phyloP scores from a whole-genome alignment of 2,888 invertebrate species.

The Macaria liturata region DNA sequence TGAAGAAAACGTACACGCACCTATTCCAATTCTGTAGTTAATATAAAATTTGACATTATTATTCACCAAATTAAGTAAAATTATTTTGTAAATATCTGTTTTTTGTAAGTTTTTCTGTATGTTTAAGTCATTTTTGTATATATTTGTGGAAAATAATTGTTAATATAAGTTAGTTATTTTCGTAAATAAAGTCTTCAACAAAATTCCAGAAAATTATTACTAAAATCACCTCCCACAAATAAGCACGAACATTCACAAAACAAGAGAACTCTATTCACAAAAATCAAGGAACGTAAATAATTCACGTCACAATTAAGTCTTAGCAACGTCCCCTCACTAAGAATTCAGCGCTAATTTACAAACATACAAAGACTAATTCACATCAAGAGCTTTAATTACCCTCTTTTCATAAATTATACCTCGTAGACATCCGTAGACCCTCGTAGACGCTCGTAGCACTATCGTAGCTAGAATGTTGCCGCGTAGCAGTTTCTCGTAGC shows the following conservation, averaged over 20 bases:
- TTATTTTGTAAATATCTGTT: no score
- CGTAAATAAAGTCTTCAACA: no score
- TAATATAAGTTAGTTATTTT: no score
- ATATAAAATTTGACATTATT: no score
- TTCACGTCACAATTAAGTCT: conserved; percentile 2
- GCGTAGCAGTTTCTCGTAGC: conserved; percentile 32
- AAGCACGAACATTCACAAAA: background rate
- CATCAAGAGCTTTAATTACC: conserved; percentile 18
- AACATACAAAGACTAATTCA: conserved; percentile 18
- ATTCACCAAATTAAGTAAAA: no score
- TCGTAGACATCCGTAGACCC: conserved; percentile 31
- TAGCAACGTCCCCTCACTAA: conserved; percentile 9
- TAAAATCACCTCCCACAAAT: background rate
- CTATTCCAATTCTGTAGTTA: no score
- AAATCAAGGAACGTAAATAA: conserved; percentile 1
- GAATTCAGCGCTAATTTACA: conserved; percentile 16
- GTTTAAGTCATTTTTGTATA: no score
- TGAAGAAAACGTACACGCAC: no score
- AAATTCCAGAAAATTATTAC: no score
- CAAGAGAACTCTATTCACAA: background rate
- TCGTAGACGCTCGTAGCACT: conserved; percentile 36
- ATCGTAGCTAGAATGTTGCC: conserved; percentile 13
- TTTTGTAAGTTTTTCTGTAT: no score
- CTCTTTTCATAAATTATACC: conserved; percentile 20
- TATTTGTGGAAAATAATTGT: no score